phyloP scores from a whole-genome alignment of 2,113 vertebrate genomes.

The Thamnaconus septentrionalis region DNA sequence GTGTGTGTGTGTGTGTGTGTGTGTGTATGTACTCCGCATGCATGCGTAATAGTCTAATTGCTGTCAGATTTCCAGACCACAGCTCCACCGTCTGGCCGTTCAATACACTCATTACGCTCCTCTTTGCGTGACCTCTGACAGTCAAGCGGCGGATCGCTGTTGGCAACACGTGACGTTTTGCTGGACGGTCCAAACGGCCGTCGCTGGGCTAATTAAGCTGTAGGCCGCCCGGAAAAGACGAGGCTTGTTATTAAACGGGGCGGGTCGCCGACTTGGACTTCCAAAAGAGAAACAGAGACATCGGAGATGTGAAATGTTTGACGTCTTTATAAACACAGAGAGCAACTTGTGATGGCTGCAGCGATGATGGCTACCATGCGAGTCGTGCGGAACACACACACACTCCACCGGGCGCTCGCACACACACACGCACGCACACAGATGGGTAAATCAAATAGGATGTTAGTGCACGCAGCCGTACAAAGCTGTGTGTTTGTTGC shows the following conservation, averaged over 20 bases:
- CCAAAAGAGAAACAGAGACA: conserved; percentile 43
- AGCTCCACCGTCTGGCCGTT: conserved; percentile 58
- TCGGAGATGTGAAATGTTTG: conserved; percentile 64
- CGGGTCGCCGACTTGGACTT: conserved; percentile 24
- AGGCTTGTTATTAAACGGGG: conserved; percentile 40
- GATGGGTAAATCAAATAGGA: conserved; percentile 25
- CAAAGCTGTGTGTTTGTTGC: conserved; percentile 31
- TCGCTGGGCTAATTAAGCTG: conserved; percentile 49
- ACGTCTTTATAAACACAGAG: conserved; percentile 63
- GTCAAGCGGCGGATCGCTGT: conserved; percentile 53
- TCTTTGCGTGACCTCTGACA: conserved; percentile 64
- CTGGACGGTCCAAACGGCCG: conserved; percentile 48
- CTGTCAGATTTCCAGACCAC: conserved; percentile 70
- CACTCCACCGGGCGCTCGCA: neutral
- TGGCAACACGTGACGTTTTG: conserved; percentile 60
- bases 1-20: conserved; percentile 8
- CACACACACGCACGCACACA: neutral
- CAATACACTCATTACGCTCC: conserved; percentile 60
- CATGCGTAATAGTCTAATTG: conserved; percentile 68
- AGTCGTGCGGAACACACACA: conserved; percentile 9
- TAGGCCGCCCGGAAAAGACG: conserved; percentile 19
- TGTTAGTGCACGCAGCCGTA: conserved; percentile 36
- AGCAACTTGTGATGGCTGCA: conserved; percentile 58
- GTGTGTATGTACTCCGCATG: conserved; percentile 31
- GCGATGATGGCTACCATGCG: conserved; percentile 67